A percentile compares a stretch with the other conserved stretches of the same genome.
These are phyloP conservation scores for Rhea americana DNA, from an alignment of 2,113 vertebrate genomes.

Conservation along the genomic window DNA sequence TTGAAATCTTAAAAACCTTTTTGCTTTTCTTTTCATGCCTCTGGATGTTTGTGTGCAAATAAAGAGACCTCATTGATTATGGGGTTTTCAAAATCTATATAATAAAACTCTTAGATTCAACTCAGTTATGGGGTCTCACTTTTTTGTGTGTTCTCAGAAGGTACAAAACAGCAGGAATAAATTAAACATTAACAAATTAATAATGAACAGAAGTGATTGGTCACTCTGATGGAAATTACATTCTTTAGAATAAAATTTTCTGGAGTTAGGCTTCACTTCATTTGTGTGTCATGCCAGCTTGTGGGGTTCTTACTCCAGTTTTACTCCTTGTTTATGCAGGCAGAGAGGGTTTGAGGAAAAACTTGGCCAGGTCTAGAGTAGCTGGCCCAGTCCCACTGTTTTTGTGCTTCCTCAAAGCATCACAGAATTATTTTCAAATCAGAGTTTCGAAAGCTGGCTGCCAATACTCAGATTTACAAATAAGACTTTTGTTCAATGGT, in stretches of 20 bases:
- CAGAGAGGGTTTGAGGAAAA: background rate
- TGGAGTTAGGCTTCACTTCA: slow-evolving; percentile 55
- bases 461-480: slow-evolving; percentile 64
- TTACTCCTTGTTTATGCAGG: background rate
- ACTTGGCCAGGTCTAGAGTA: slow-evolving; percentile 7
- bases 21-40: background rate
- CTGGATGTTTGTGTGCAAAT: background rate
- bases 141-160: slow-evolving; percentile 23
- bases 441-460: slow-evolving; percentile 56
- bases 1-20: background rate
- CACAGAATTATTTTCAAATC: slow-evolving; percentile 73
- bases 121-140: slow-evolving; percentile 20
- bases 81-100: slow-evolving; percentile 40
- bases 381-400: slow-evolving; percentile 54
- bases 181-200: background rate
- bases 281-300: slow-evolving; percentile 6
- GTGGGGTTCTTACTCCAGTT: background rate
- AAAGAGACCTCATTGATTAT: background rate
- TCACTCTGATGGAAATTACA: slow-evolving; percentile 50
- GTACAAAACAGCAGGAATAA: slow-evolving; percentile 17
- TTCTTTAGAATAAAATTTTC: slow-evolving; percentile 59
- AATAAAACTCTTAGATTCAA: slow-evolving; percentile 10
- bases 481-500: slow-evolving; percentile 60
- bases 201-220: slow-evolving; percentile 36
- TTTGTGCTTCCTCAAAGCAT: slow-evolving; percentile 73